A percentile compares a stretch with the other conserved stretches of the same genome.
Conservation (phyloP, 2,888 invertebrate genomes). For the Tetramorium bicarinatum region DNA sequence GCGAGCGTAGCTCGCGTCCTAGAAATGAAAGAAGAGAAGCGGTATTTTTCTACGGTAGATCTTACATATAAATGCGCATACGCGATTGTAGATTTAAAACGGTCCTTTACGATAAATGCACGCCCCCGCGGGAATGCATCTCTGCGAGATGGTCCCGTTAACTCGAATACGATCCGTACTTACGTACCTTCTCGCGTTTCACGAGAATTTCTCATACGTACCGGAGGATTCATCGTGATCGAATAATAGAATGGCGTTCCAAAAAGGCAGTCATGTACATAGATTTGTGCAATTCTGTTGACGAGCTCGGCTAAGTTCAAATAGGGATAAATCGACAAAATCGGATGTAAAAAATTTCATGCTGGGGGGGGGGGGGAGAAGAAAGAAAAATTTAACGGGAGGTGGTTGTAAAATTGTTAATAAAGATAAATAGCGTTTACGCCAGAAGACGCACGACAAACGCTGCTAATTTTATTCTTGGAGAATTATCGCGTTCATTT, state of each 20-base stretch:
- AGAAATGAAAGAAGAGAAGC: conserved; percentile 55
- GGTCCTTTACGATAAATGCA: conserved; percentile 29
- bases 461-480: not conserved
- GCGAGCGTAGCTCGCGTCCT: conserved; percentile 26
- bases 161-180: conserved; percentile 36
- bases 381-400: not conserved
- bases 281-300: conserved; percentile 5
- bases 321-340: conserved; percentile 8
- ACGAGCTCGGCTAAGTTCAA: not conserved
- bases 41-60: conserved; percentile 78
- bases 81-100: conserved; percentile 38
- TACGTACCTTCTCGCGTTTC: conserved; percentile 4
- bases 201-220: not conserved
- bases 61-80: conserved; percentile 51
- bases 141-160: conserved; percentile 7
- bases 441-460: not conserved
- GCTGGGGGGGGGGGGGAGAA: not conserved
- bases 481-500: not conserved
- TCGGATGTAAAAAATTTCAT: not conserved
- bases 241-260: conserved; percentile 12
- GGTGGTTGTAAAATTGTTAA: not conserved
- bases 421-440: not conserved
- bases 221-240: not conserved
- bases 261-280: conserved; percentile 3
- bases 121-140: not conserved